phyloP scores from a whole-genome alignment of 2,797 vertebrate species.

The Mus minutoides region DNA sequence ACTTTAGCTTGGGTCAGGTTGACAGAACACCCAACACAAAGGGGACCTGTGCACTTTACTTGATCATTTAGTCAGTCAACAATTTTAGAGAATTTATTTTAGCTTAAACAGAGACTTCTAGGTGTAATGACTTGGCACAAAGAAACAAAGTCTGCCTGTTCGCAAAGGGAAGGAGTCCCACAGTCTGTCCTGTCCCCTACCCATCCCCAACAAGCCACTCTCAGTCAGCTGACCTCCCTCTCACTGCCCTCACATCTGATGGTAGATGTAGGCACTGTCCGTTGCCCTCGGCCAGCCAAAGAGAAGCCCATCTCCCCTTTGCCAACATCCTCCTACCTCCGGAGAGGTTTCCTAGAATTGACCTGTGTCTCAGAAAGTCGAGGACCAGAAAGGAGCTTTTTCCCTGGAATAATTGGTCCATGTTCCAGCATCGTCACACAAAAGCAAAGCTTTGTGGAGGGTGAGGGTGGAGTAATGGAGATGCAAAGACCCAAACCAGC shows the following conservation, averaged over 20 bases:
- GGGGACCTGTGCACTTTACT: not conserved
- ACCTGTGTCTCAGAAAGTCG: not conserved
- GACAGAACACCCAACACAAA: too few species aligned
- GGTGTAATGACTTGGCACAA: not conserved
- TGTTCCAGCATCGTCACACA: conserved; percentile 33
- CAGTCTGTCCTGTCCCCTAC: not conserved
- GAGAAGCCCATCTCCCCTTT: not conserved
- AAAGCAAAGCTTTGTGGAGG: conserved; percentile 33
- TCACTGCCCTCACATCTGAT: not conserved
- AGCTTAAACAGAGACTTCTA: not conserved
- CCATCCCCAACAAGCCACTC: accelerated
- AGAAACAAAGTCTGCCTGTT: not conserved
- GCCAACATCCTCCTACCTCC: not conserved
- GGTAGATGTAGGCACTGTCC: not conserved
- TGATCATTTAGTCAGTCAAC: not conserved
- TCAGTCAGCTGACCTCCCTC: not conserved
- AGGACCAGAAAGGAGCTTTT: not conserved
- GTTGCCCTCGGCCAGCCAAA: not conserved
- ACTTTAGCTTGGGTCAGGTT: not conserved
- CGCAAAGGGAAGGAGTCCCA: not conserved
- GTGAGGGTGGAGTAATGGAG: not conserved
- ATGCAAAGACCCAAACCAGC: conserved; percentile 60
- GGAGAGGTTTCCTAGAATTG: not conserved
- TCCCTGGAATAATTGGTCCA: conserved; percentile 22
- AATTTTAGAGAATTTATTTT: not conserved